Percentiles rank a stretch among this genome's conserved stretches.
These are phyloP conservation scores for Ciconia stormi DNA, from an alignment of 2,113 vertebrate genomes.

Conservation along the genomic window DNA sequence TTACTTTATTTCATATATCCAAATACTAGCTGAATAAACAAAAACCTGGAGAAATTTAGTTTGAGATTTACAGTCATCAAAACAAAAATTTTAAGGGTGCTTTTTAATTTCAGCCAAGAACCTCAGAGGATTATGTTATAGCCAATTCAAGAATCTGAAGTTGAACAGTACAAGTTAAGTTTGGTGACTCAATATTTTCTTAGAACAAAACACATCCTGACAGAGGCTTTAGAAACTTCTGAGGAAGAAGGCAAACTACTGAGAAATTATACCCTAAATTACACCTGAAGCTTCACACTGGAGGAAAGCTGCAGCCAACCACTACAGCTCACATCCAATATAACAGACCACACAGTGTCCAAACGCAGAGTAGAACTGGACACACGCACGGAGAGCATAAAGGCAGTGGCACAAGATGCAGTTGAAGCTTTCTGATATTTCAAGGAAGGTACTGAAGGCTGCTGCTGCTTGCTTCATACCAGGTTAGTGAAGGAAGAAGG, in stretches of 20 bases:
- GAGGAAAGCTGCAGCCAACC: not conserved
- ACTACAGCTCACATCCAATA: not conserved
- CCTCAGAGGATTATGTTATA: not conserved
- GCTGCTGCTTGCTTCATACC: not conserved
- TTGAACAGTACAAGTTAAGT: not conserved
- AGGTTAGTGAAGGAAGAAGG: not conserved
- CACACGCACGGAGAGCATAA: rapidly evolving
- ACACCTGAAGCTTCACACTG: not conserved
- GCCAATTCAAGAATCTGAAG: not conserved
- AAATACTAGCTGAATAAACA: not conserved
- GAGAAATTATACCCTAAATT: not conserved
- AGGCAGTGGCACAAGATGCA: not conserved
- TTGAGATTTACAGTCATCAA: not conserved
- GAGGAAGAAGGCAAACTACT: not conserved
- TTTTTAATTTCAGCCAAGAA: not conserved
- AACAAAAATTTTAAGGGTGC: not conserved
- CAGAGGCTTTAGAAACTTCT: not conserved
- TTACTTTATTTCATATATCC: not conserved
- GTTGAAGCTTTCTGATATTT: not conserved
- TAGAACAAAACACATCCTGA: not conserved
- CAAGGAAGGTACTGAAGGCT: not conserved
- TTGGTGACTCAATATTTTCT: not conserved
- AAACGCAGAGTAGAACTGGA: not conserved
- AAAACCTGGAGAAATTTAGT: not conserved
- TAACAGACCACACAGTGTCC: no score